Base-by-base conservation (phyloP, 2,113 vertebrate species). In the Tiliqua scincoides region DNA sequence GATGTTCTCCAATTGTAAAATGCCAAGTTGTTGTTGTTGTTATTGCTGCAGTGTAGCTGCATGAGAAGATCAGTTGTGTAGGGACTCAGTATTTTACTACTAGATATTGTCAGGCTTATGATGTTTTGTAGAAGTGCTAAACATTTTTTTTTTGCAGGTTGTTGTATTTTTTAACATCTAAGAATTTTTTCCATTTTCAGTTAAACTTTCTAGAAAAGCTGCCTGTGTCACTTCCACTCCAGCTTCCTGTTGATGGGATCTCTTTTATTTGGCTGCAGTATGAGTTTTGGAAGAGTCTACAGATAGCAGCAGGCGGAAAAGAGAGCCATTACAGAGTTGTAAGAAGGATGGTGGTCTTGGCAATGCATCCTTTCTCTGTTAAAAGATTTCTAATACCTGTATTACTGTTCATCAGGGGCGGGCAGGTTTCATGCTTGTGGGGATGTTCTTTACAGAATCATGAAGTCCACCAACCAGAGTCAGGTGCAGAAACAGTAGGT, bases 261-360 rank as follows among this genome's bases (percentile, higher is more conserved):
- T 2, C 0, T 83, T 86, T 72, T 76, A 40, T 67, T 0, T 14
- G 72, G 37, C 78, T 61, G n/a, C 59, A 63, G 73, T 37, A 88
- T 54, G 40, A 61, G 67, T 85, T 73, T 90, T 87, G 80, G 76
- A 48, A 30, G 37, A 73, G 86, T 52, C 67, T 89, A 75, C 70
- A 65, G 73, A 59, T 73, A 74, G 83, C 30, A 63, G 32, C 81
- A 71, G 0, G 20, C 74, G 70, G 76, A 32, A 85, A 84, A 79
- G 2, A 74, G n/a, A 30, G 75, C 61, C 75, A 76, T 20, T 65
- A 21, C 35, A 67, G 70, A 79, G 37, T 54, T 43, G 59, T 27
- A 61, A 37, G 52, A n/a, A 71, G 32, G 8, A 79, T 71, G 12
- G 9, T 20, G 14, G 27, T 17, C 20, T 82, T 85, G 40, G 35